Base-by-base conservation (phyloP, 2,113 vertebrate genomes). In the Crocuta crocuta region DNA sequence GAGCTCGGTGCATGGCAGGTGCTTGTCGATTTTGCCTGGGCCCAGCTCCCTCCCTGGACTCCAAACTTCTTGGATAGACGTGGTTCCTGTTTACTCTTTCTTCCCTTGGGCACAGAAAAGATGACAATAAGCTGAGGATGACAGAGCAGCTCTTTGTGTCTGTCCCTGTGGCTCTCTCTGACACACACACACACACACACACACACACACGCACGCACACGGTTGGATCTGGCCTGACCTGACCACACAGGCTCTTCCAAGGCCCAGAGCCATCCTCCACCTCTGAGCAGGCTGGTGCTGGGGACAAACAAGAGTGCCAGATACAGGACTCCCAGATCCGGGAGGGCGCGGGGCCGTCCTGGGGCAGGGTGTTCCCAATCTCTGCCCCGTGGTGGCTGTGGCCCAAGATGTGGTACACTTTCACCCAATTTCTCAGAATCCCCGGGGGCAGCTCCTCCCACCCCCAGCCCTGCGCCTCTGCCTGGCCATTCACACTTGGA, bases 381-480 rank as follows among this genome's bases (percentile, higher is more conserved):
- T 71, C 70, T 91, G 68, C 63, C 35, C 76, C 4, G 2, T 48
- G 50, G 53, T 17, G 55, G n/a, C 85, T 10, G 10, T 71, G 58
- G 39, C n/a, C 53, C 21, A 13, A 68, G 61, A 63, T 48, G 35
- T 7, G 53, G n/a, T n/a, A 28, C 8, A 55, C 53, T 87, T 96
- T 91, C 53, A 83, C 65, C 61, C 39, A 50, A 3, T 91, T 95
- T 96, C 89, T 95, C 43, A 92, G 96, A 93, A 80, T 95, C 88
- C 48, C 76, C 43, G 84, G 21, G 71, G 63, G 9, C 21, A 84
- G 93, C 80, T 21, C 21, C 5, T 8, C 26, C 58, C 45, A 21
- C 53, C 79, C 28, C 80, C 15, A 19, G 24, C 39, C 35, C 50
- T 21, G 12, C 11, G 31, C 68, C 79, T 96, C 84, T 91, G 35